These are phyloP conservation scores for Myrmecobius fasciatus DNA, from an alignment of 2,113 vertebrate genomes.

Conservation along the genomic window DNA sequence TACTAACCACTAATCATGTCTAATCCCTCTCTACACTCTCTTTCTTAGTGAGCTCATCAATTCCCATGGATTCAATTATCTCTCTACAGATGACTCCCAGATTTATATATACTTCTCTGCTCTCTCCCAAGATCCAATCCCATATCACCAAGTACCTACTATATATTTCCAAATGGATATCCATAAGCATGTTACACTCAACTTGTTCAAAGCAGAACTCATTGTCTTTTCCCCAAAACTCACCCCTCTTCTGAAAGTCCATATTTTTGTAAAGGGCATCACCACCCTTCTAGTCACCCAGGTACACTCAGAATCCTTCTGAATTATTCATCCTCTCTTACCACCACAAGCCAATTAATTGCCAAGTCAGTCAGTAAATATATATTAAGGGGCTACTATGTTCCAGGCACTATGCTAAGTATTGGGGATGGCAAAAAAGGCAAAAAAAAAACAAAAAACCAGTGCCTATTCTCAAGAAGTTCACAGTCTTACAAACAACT, in stretches of 20 bases:
- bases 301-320: neutral
- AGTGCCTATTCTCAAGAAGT: neutral
- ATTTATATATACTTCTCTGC: neutral
- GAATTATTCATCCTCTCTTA: neutral
- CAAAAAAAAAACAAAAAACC: too few relatives aligned
- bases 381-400: neutral
- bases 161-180: slow-evolving; percentile 8
- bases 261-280: neutral
- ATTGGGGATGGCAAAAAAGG: neutral
- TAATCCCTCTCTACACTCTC: neutral
- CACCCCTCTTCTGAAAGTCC: neutral
- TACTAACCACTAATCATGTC: neutral
- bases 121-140: neutral
- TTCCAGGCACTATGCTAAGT: too few relatives aligned
- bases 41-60: neutral
- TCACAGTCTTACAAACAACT: too few relatives aligned
- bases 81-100: neutral
- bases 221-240: neutral
- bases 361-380: neutral
- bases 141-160: neutral
- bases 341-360: too few relatives aligned
- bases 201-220: neutral
- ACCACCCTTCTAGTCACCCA: neutral
- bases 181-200: neutral
- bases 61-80: neutral